phyloP scores from a whole-genome alignment of 2,888 invertebrate species.

The Melanotus villosus region DNA sequence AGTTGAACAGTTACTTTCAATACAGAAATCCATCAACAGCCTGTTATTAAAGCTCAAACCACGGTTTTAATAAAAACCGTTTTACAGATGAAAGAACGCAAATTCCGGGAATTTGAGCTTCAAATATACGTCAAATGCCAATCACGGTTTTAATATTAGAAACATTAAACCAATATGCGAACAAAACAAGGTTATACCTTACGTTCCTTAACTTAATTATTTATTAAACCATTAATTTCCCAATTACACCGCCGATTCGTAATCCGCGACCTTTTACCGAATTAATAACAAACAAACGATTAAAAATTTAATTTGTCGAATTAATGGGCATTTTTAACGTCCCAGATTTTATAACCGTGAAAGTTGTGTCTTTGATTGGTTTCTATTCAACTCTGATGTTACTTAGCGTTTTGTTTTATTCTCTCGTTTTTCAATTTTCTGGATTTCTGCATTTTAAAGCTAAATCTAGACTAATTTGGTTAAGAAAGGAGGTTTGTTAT shows the following conservation, averaged over 20 bases:
- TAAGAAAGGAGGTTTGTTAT: too few relatives aligned
- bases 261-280: not conserved
- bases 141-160: conserved; percentile 13
- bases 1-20: conserved; percentile 13
- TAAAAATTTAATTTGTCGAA: conserved; percentile 2
- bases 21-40: conserved; percentile 12
- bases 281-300: not conserved
- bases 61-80: conserved; percentile 12
- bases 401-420: too few relatives aligned
- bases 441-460: too few relatives aligned
- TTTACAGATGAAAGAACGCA: conserved; percentile 9
- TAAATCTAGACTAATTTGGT: too few relatives aligned
- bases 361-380: not conserved
- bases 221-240: not conserved
- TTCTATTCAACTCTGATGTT: too few relatives aligned
- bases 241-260: too few relatives aligned
- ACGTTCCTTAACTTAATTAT: not conserved
- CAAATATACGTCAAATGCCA: not conserved
- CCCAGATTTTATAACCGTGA: not conserved
- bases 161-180: not conserved
- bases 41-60: conserved; percentile 3
- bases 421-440: too few relatives aligned
- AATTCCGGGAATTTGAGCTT: not conserved
- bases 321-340: not conserved
- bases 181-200: not conserved